phyloP scores from a whole-genome alignment of 2,888 invertebrate species.

The Agrochola litura region DNA sequence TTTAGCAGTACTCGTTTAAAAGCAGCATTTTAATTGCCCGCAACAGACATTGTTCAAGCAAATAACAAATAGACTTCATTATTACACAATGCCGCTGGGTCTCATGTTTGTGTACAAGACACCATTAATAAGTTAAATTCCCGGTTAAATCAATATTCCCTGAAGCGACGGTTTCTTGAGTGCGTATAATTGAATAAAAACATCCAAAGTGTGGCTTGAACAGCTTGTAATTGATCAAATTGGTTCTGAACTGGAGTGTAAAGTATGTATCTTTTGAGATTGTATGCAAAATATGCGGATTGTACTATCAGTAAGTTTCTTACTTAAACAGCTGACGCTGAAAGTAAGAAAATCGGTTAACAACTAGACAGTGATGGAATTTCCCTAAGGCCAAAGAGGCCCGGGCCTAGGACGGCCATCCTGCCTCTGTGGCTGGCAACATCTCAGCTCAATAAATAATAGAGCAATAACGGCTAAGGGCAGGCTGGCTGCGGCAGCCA shows the following conservation, averaged over 20 bases:
- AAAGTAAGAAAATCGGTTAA: no score
- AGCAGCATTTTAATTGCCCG: not conserved
- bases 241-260: conserved; percentile 17
- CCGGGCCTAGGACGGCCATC: no score
- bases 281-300: not conserved
- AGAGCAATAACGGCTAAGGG: no score
- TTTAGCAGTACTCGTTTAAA: not conserved
- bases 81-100: not conserved
- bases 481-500: no score
- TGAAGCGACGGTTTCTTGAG: conserved; percentile 30
- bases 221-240: conserved; percentile 45
- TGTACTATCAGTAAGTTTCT: not conserved
- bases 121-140: conserved; percentile 26
- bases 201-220: conserved; percentile 5
- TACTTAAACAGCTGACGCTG: no score
- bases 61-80: not conserved
- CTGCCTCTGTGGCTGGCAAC: no score
- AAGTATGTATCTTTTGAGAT: not conserved
- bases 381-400: no score
- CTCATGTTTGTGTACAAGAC: not conserved
- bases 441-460: no score
- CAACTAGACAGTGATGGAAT: no score
- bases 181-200: conserved; percentile 48
- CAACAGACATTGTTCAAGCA: not conserved
- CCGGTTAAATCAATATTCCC: conserved; percentile 39